These are phyloP conservation scores for Acromyrmex echinatior DNA, from an alignment of 1,140 invertebrate genomes.

Conservation along the genomic window DNA sequence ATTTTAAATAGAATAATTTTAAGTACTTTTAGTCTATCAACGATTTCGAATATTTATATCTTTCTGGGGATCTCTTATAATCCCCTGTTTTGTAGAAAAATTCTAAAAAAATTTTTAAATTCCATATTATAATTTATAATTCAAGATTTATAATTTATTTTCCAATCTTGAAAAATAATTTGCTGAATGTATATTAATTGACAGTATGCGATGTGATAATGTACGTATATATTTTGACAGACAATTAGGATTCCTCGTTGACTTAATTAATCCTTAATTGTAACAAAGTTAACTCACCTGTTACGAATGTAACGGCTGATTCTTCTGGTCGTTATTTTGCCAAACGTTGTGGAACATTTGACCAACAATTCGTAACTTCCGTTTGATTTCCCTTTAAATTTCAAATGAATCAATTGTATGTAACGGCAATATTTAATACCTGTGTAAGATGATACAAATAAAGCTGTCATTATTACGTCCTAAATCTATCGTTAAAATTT, in stretches of 20 bases:
- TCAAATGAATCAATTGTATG: constrained; percentile 48
- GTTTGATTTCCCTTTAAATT: constrained; percentile 61
- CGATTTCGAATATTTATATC: neutral
- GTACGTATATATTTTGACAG: constrained; percentile 19
- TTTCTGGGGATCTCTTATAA: neutral
- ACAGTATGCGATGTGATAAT: neutral
- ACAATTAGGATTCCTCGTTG: constrained; percentile 38
- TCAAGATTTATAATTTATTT: neutral
- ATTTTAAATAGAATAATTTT: neutral
- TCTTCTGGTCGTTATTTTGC: constrained; percentile 28
- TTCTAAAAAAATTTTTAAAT: neutral
- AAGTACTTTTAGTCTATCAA: neutral
- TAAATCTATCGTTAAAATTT: neutral
- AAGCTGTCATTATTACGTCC: neutral
- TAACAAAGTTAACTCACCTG: constrained; percentile 39
- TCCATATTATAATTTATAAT: neutral
- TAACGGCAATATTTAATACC: neutral
- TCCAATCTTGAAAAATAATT: neutral
- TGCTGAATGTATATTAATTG: neutral
- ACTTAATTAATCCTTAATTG: constrained; percentile 69
- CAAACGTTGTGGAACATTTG: constrained; percentile 65
- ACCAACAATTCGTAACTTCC: constrained; percentile 66
- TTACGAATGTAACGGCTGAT: constrained; percentile 63
- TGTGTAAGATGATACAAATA: neutral
- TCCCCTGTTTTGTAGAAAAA: too few relatives aligned